phyloP scores from a whole-genome alignment of 1,140 invertebrate genomes.

The Hyles euphorbiae region DNA sequence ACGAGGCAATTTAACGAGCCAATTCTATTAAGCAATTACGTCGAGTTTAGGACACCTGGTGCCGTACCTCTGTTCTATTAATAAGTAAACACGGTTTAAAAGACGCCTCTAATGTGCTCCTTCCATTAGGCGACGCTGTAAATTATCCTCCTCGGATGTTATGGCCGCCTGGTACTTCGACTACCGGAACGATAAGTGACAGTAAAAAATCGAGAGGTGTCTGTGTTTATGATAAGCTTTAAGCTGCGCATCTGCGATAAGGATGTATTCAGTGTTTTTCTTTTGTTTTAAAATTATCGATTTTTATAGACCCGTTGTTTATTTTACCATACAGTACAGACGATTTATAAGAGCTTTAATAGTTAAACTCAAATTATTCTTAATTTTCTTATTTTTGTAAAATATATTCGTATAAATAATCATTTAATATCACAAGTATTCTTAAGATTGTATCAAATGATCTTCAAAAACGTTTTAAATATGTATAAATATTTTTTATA shows the following conservation, averaged over 20 bases:
- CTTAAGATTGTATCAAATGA: no score
- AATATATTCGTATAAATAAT: no score
- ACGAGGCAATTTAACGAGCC: slow-evolving; percentile 34
- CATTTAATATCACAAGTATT: no score
- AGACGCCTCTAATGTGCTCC: slow-evolving; percentile 53
- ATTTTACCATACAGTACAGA: no score
- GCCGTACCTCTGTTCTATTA: slow-evolving; percentile 54
- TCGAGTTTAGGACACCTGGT: slow-evolving; percentile 46
- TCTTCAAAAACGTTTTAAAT: no score
- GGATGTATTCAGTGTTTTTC: no score
- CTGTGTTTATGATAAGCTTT: slow-evolving; percentile 12
- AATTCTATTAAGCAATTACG: slow-evolving; percentile 50
- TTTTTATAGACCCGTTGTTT: no score
- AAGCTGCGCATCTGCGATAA: not conserved
- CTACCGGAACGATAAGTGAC: slow-evolving; percentile 20
- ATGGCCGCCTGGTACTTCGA: slow-evolving; percentile 44
- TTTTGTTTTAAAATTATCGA: no score
- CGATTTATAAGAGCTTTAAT: no score
- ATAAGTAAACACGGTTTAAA: slow-evolving; percentile 53
- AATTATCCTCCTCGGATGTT: slow-evolving; percentile 56
- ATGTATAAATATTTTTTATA: no score
- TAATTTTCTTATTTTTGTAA: no score
- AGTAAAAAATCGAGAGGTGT: slow-evolving; percentile 27
- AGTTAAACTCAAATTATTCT: no score
- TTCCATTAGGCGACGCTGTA: slow-evolving; percentile 63